A percentile compares a stretch with the other conserved stretches of the same genome.
These are phyloP conservation scores for Galaxias olidus DNA, from an alignment of 2,797 vertebrate species.

Conservation along the genomic window DNA sequence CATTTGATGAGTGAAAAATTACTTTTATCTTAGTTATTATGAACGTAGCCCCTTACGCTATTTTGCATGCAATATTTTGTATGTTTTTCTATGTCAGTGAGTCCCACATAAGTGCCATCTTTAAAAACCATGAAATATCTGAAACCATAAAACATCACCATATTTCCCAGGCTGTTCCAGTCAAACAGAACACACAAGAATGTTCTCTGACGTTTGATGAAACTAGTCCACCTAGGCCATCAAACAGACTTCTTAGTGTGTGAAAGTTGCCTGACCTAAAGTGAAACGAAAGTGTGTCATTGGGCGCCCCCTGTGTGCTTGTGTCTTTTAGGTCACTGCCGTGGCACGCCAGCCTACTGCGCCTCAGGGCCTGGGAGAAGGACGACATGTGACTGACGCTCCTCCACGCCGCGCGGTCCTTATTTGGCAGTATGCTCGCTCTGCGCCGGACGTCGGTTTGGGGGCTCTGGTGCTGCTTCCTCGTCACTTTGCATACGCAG, in stretches of 20 bases:
- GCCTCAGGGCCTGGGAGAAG: conserved; percentile 54
- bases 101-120: no score
- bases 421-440: conserved; percentile 73
- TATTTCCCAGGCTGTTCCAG: no score
- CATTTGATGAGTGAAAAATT: no score
- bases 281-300: conserved; percentile 54
- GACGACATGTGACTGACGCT: conserved; percentile 70
- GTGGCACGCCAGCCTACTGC: conserved; percentile 26
- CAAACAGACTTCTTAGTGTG: not conserved
- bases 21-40: no score
- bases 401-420: conserved; percentile 14
- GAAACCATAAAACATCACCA: no score
- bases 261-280: conserved; percentile 28
- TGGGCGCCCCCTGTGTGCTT: conserved; percentile 44
- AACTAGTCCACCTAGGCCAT: no score
- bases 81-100: no score
- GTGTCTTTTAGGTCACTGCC: conserved; percentile 64
- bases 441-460: conserved; percentile 59
- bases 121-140: no score
- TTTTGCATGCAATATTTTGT: no score
- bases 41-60: no score
- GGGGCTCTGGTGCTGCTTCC: conserved; percentile 60
- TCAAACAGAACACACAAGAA: no score
- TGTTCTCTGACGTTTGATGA: no score
- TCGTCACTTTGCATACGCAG: conserved; percentile 41